A percentile compares a stretch with the other conserved stretches of the same genome.
These are phyloP conservation scores for Cephus sareptanus DNA, from an alignment of 2,888 invertebrate species.

Conservation along the genomic window DNA sequence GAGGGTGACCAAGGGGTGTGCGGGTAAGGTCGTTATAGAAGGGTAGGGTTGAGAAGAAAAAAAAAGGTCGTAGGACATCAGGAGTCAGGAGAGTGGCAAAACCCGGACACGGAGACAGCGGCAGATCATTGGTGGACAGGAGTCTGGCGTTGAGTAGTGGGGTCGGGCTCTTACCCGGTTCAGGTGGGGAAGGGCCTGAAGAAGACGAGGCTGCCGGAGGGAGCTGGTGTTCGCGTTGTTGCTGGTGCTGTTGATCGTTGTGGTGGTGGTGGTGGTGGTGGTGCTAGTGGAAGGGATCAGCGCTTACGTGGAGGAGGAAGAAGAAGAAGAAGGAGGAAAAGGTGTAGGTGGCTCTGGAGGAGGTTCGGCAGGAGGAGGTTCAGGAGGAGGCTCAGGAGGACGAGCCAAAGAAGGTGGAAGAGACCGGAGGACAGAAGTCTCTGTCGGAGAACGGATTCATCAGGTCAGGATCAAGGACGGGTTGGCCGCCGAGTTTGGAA, in stretches of 20 bases:
- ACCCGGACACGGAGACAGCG: slow-evolving; percentile 43
- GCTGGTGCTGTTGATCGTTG: slow-evolving; percentile 29
- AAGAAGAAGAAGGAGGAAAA: slow-evolving; percentile 21
- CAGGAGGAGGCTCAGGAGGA: slow-evolving; percentile 20
- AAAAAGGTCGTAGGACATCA: slow-evolving; percentile 28
- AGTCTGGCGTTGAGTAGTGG: slow-evolving; percentile 47
- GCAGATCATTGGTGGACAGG: slow-evolving; percentile 63
- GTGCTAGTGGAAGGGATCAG: slow-evolving; percentile 16
- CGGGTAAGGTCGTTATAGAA: too few species aligned
- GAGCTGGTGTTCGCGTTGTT: slow-evolving; percentile 25
- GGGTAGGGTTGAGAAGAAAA: slow-evolving; percentile 23
- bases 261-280: slow-evolving; percentile 39
- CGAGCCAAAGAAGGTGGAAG: slow-evolving; percentile 26
- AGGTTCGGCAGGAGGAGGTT: slow-evolving; percentile 28
- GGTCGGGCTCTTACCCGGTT: slow-evolving; percentile 23
- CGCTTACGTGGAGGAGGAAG: slow-evolving; percentile 4
- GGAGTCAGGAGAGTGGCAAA: slow-evolving; percentile 26
- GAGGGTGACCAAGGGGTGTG: too few species aligned
- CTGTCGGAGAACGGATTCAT: slow-evolving; percentile 54
- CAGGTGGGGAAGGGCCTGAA: slow-evolving; percentile 50
- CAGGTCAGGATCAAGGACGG: slow-evolving; percentile 43
- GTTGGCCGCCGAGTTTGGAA: not conserved
- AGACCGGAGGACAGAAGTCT: slow-evolving; percentile 51
- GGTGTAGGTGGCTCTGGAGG: slow-evolving; percentile 26
- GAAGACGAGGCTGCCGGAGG: slow-evolving; percentile 33